Evolutionary conservation across 2,888 invertebrate genomes (phyloP), one percentile per base, ranked within the genome.

Genomic region (Phymatocera aterrima): DNA sequence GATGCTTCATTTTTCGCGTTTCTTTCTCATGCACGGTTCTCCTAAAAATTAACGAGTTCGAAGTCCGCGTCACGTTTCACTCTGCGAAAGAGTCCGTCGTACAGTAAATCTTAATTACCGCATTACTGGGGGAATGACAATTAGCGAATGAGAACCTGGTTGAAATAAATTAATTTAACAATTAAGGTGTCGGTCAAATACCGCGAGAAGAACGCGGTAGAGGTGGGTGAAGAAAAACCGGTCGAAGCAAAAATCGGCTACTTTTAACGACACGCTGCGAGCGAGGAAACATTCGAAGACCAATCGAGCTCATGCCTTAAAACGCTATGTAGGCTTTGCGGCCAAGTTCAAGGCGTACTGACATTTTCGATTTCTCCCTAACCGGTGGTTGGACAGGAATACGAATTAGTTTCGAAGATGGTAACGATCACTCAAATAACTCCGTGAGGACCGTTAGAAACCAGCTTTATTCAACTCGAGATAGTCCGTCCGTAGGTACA

Each of bases 81-180:
- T 65, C 37, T 31, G n/a, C 68, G 46, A 46, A 46, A 31, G 18
- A 18, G 37, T 21, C 46, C 24, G 28, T 24, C 8, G 68, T 40
- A 54, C 57, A 40, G 57, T 75, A 75, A 75, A 75, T 75, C 75
- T 75, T 57, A 75, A 75, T 75, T 57, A 75, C 28, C 57, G 28
- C 6, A 40, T n/a, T 3, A 48, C 79, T 31, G 72, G 78, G 80
- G 78, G 15, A 64, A 21, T n/a, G 28, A 77, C 74, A 78, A 78
- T 70, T 51, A 74, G 60, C 10, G 43, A 60, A 60, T 43, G 65
- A 65, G 80, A 75, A 78, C 61, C 78, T 80, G 78, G 64, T 51
- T 78, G 79, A 82, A 81, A 82, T 83, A 82, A 82, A 83, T 83
- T 80, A 83, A 83, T 79, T 80, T 78, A 74, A 78, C 81, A 81